Base-by-base conservation (phyloP, 2,113 vertebrate species). In the Ophiodon elongatus region DNA sequence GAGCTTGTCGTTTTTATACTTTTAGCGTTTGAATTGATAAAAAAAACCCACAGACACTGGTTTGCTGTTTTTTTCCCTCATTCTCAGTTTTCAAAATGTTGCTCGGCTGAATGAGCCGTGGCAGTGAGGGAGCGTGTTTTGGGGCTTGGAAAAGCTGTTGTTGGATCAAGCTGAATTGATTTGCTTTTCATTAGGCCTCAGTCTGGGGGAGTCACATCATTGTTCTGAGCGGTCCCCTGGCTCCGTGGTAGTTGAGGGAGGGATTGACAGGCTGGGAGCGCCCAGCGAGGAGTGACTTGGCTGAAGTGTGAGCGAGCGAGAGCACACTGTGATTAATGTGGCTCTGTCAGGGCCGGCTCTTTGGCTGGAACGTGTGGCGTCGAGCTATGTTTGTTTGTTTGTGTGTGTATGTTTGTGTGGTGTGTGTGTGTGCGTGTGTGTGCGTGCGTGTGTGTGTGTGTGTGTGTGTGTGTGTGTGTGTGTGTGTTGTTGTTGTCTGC, bases 271-370 rank as follows among this genome's bases (percentile, higher is more conserved):
- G 70, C 80, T 56, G 73, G 79, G 81, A 90, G 85, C 33, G 27
- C 68, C 85, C 81, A 31, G 80, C 33, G 81, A 88, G 85, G 79
- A 90, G 73, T 86, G 85, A 92, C 83, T 91, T 87, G 90, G 89
- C 88, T 87, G 37, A 37, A 37, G 88, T 67, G 65, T 66, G 88
- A 80, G 23, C 73, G 82, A 8, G 73, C 79, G 87, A 80, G 82
- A 82, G 84, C 66, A 83, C 74, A 62, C 87, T 85, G 84, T 92
- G 91, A 92, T 94, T 90, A 92, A 90, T 91, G 84, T 63, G 85
- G 75, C 81, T 82, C 85, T 91, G 85, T 89, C 86, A 89, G 87
- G 83, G 78, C 73, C 8, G 80, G 70, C 88, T 90, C 80, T 88
- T 79, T 85, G 84, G 78, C 43, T 43, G 9, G 76, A 85, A 85